Base-by-base conservation (phyloP, 2,113 vertebrate genomes). In the Eretmochelys imbricata region DNA sequence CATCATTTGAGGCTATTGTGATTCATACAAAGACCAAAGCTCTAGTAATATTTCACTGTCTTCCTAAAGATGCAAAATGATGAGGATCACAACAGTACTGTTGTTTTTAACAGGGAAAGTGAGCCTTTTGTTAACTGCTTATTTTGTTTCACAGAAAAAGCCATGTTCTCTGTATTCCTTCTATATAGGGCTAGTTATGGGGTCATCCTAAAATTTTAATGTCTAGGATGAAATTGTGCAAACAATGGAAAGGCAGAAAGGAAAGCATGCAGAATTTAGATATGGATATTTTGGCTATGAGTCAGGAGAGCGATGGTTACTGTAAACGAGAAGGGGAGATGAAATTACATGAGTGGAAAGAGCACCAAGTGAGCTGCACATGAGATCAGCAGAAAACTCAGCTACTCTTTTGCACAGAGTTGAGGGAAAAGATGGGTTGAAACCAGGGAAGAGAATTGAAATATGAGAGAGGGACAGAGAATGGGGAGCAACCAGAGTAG, bases 41-140 rank as follows among this genome's bases (percentile, higher is more conserved):
- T 65, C 49, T 35, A 35, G 53, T 80, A 87, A 72, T 87, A 91
- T 94, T 97, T 94, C 89, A 89, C 49, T 89, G 49, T 54, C 82
- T 96, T 94, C 91, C 88, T 5, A 2, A 54, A 96, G 84, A 84
- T 93, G 84, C 65, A 91, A 51, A 93, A 50, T 80, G 85, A 90
- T 97, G 96, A 94, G 78, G 80, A 93, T 95, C 89, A 88, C 89
- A 91, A 88, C 57, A 88, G 75, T 90, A 92, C 89, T 92, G 57
- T 88, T 72, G n/a, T 49, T 80, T 90, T 85, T 96, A 88, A 94
- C 94, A 85, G 81, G 90, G 91, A 96, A 96, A 95, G 80, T 24
- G 62, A 94, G 69, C 42, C 87, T 93, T 96, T 95, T 93, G 84
- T 95, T 89, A 87, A 69, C 89, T 81, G 35, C 49, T 80, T 81